Conservation (phyloP, 1,140 invertebrate genomes). For the Drosophila pseudoananassae region DNA sequence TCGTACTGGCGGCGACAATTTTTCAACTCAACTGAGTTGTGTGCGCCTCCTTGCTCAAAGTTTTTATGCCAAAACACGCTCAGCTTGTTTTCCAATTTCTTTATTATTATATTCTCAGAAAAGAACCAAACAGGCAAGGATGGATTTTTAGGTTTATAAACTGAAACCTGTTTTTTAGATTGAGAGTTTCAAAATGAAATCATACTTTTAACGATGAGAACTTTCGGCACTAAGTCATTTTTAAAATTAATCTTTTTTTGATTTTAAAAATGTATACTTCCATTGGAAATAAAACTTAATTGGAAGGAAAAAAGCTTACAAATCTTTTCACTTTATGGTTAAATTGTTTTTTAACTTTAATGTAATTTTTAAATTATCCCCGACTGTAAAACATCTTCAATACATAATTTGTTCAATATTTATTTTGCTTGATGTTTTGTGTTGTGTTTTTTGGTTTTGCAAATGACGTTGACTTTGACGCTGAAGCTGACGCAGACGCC, state of each 20-base stretch:
- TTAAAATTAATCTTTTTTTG: no score
- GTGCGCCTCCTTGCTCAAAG: slow-evolving; percentile 75
- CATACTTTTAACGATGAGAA: not conserved
- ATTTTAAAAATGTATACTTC: not conserved
- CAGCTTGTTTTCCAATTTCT: slow-evolving; percentile 71
- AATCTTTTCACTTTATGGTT: no score
- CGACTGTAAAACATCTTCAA: slow-evolving; percentile 58
- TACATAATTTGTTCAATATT: slow-evolving; percentile 78
- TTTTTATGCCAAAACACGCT: slow-evolving; percentile 68
- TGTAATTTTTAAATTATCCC: not conserved
- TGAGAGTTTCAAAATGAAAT: not conserved
- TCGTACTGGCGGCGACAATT: slow-evolving; percentile 73
- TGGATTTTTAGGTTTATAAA: slow-evolving; percentile 3
- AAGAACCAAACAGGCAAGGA: slow-evolving; percentile 39
- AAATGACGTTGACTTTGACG: slow-evolving; percentile 30
- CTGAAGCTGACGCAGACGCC: not conserved
- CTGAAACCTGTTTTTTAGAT: not conserved
- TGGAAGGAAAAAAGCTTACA: no score
- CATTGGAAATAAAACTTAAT: no score
- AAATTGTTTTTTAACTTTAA: no score
- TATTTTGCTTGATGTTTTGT: slow-evolving; percentile 60
- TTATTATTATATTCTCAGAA: slow-evolving; percentile 65
- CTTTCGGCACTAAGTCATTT: no score
- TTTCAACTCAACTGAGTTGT: slow-evolving; percentile 76
- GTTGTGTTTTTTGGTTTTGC: slow-evolving; percentile 56